Evolutionary conservation across 2,113 vertebrate genomes (phyloP).

Genomic region (Suricata suricatta): DNA sequence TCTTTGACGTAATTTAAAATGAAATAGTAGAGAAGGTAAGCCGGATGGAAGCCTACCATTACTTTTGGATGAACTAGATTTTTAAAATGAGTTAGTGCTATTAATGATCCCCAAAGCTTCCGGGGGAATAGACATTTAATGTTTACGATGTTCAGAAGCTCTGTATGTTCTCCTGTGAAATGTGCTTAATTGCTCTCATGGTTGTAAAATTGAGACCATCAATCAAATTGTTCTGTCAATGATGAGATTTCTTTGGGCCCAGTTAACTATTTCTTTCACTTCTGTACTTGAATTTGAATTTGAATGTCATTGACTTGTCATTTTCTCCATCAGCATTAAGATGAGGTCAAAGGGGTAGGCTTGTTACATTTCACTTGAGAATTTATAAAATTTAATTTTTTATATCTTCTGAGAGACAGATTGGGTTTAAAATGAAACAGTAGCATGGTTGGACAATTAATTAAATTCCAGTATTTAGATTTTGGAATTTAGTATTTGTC

Average conservation of each 20-base stretch:
- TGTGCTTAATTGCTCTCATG: neutral
- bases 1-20: neutral
- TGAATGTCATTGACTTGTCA: neutral
- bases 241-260: neutral
- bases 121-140: neutral
- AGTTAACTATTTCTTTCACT: constrained; percentile 14
- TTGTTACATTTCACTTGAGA: constrained; percentile 14
- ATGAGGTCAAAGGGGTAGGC: neutral
- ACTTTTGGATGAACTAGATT: neutral
- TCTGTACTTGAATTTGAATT: neutral
- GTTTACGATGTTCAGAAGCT: neutral
- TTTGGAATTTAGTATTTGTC: neutral
- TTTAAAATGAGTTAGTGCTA: neutral
- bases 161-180: neutral
- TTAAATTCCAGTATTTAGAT: neutral
- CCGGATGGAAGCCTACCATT: neutral
- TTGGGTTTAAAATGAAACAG: neutral
- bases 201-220: neutral
- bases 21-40: neutral
- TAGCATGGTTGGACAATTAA: neutral
- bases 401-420: neutral
- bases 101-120: neutral
- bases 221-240: constrained; percentile 36
- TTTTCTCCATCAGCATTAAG: neutral
- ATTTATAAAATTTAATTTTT: neutral